Base-by-base conservation (phyloP, 2,113 vertebrate genomes). In the Phainopepla nitens region DNA sequence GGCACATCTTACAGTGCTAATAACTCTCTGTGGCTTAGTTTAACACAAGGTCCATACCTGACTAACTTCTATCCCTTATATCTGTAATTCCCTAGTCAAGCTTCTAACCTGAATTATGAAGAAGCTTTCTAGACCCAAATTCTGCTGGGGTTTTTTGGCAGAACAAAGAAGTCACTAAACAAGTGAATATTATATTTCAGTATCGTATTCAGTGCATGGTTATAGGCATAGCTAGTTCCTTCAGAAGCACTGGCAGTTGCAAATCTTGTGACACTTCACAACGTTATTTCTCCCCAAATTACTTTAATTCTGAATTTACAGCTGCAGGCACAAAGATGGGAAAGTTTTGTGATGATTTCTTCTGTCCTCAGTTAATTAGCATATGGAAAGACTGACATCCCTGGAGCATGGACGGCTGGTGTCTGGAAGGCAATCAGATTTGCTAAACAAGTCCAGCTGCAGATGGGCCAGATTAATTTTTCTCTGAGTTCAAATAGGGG, bases 221-320 rank as follows among this genome's bases (percentile, higher is more conserved):
- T 81, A 41, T 33, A 71, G 60, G 45, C 62, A 57, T 21, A 57
- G n/a, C 35, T 72, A 36, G n/a, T 36, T 69, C 45, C 69, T 82
- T 90, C 80, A 82, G 91, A 70, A 91, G 13, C 45, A 75, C 22
- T 44, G 70, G 57, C 64, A 84, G 28, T 79, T 77, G 64, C 90
- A 96, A 92, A 96, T 86, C 72, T 95, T 64, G 51, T 96, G 93
- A 94, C 91, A 87, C 78, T 95, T 88, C 79, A 93, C 45, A 96
- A 93, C 57, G 80, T 89, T 93, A 90, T 92, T 96, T 95, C 79
- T 92, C 56, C 57, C 53, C 69, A 94, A 47, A 96, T 95, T 91
- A 91, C 54, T 91, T 94, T 82, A 95, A 95, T 95, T 95, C 58
- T 86, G 66, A 79, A 79, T 96, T 94, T 96, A 96, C 93, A 96